Base-by-base conservation (phyloP, 1,140 invertebrate species). In the Drosophila pachea region DNA sequence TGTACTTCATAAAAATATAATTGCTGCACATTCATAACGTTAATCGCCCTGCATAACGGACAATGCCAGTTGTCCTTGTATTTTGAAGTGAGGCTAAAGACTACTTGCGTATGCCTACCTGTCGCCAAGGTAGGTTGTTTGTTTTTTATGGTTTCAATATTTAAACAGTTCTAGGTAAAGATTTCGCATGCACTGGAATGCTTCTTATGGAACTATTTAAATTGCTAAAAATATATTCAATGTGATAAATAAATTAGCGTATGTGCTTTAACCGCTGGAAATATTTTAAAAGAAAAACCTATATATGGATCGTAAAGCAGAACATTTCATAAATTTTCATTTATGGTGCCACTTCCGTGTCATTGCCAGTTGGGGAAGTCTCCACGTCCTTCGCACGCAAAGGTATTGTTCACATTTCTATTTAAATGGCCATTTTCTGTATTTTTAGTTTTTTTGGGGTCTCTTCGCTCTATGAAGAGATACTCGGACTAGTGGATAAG, bases 1-100 rank as follows among this genome's bases (percentile, higher is more conserved):
- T 86, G 81, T 81, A 55, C 74, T 73, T 81, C 81, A 86, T 86
- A 86, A 77, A 86, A 36, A 76, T 70, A 81, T 86, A 76, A 81
- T 74, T 74, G 74, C 64, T 86, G 68, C 81, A 84, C 76, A 86
- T 86, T 86, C 69, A 84, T 84, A 84, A 84, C 36, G 60, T 29
- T 47, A 16, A 62, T 55, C 36, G 29, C 55, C 43, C 7, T 49
- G 29, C 8, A 14, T 54, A 16, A 50, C 69, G 74, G 54, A 68
- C 48, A 79, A 82, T 82, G 49, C 47, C 12, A n/a, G 43, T 14
- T 76, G 76, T 77, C 81, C 81, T 84, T 86, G 81, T 31, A 11
- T 47, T 40, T 12, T 11, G 40, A 12, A 11, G 11, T 42, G 40
- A 16, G 38, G 38, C 16, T 14, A 29, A 50, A 32, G 36, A 38